These are phyloP conservation scores for Zaprionus lineosus DNA, from an alignment of 2,888 invertebrate species.

Conservation along the genomic window DNA sequence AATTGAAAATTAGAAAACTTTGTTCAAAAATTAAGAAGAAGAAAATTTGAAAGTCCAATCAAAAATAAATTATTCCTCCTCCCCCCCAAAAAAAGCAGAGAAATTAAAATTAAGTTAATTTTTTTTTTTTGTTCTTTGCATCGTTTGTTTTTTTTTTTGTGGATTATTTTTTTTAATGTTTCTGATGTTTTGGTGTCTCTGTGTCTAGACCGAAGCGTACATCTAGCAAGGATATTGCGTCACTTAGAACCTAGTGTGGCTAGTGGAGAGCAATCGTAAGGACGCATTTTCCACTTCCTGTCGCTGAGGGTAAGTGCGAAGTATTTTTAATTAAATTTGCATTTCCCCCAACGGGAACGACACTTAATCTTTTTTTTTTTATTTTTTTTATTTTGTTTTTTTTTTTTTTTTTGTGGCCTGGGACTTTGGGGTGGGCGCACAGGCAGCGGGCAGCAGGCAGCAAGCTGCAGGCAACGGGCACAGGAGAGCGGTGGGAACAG, in stretches of 20 bases:
- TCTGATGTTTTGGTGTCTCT: not conserved
- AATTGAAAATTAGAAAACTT: not conserved
- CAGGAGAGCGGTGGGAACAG: too few species aligned
- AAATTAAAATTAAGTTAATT: slow-evolving; percentile 1
- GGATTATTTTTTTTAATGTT: slow-evolving; percentile 11
- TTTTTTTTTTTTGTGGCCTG: not conserved
- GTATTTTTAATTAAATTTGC: slow-evolving; percentile 40
- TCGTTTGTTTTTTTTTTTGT: slow-evolving; percentile 15
- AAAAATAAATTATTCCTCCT: not conserved
- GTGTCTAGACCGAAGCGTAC: slow-evolving; percentile 8
- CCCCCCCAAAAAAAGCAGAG: not conserved
- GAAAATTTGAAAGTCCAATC: not conserved
- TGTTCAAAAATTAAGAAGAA: too few species aligned
- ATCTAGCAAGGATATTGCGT: slow-evolving; percentile 41
- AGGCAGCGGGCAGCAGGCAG: too few species aligned
- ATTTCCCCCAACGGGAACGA: slow-evolving; percentile 19
- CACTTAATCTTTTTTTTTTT: not conserved
- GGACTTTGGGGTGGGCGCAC: too few species aligned
- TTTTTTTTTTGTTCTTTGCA: slow-evolving; percentile 1
- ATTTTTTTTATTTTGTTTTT: not conserved
- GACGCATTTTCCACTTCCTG: slow-evolving; percentile 25
- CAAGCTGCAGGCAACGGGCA: too few species aligned
- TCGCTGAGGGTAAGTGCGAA: slow-evolving; percentile 38
- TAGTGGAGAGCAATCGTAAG: slow-evolving; percentile 20
- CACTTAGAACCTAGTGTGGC: slow-evolving; percentile 27